Evolutionary conservation across 2,888 invertebrate species (phyloP).

Genomic region (Amblyteles armatorius): DNA sequence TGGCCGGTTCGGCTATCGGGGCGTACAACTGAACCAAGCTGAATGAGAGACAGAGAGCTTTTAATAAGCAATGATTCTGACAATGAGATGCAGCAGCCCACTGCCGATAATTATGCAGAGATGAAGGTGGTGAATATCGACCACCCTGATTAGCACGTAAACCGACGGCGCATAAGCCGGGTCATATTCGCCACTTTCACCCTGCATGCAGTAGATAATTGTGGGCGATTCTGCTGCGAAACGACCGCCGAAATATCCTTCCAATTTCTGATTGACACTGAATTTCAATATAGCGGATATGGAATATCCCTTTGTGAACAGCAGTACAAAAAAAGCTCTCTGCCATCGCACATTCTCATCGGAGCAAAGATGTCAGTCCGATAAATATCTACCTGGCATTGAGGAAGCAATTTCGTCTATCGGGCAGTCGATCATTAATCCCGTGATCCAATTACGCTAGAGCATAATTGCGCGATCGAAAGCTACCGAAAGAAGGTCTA

Average conservation of each 20-base stretch:
- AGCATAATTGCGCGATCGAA: constrained; percentile 55
- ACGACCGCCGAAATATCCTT: not conserved
- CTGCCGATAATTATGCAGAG: not conserved
- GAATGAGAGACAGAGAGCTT: constrained; percentile 8
- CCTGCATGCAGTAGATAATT: not conserved
- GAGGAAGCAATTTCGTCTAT: constrained; percentile 35
- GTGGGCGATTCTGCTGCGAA: not conserved
- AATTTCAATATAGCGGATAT: not conserved
- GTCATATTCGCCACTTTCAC: too few species aligned
- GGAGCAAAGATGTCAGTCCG: not conserved
- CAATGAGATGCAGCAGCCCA: not conserved
- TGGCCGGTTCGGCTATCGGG: not conserved
- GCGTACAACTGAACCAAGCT: not conserved
- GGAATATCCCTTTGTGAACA: not conserved
- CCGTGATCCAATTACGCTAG: constrained; percentile 67
- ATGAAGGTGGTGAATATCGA: too few species aligned
- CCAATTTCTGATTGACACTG: too few species aligned
- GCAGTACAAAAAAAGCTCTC: not conserved
- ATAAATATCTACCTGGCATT: constrained; percentile 34
- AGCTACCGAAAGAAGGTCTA: constrained; percentile 37
- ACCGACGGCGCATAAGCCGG: too few species aligned
- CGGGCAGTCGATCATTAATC: constrained; percentile 60
- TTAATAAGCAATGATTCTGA: constrained; percentile 1
- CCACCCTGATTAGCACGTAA: too few species aligned
- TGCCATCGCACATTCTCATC: not conserved